These are phyloP conservation scores for Abramis brama DNA, from an alignment of 2,113 vertebrate species.

Conservation along the genomic window DNA sequence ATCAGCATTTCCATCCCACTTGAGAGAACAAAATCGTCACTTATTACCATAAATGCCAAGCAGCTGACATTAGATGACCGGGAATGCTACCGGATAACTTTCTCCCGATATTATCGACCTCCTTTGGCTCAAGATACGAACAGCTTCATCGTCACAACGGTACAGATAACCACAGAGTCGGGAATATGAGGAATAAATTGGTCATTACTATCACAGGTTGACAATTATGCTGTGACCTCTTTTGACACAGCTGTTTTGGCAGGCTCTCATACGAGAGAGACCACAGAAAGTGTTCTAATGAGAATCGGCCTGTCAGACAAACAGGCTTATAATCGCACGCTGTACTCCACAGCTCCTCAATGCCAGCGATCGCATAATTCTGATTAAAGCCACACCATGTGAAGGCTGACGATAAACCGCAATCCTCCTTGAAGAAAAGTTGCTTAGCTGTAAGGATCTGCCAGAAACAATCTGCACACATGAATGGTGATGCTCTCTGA, in stretches of 20 bases:
- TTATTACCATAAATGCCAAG: too few species aligned
- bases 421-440: slow-evolving; percentile 12
- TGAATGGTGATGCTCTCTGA: slow-evolving; percentile 22
- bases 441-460: slow-evolving; percentile 21
- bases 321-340: slow-evolving; percentile 58
- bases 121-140: slow-evolving; percentile 48
- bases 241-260: slow-evolving; percentile 51
- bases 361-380: slow-evolving; percentile 50
- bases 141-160: slow-evolving; percentile 46
- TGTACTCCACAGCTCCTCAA: slow-evolving; percentile 46
- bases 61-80: background rate
- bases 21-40: too few species aligned
- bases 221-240: slow-evolving; percentile 58
- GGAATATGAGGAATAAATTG: slow-evolving; percentile 48
- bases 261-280: slow-evolving; percentile 46
- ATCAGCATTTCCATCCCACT: too few species aligned
- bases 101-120: background rate
- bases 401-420: slow-evolving; percentile 25
- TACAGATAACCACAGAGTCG: slow-evolving; percentile 12
- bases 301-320: slow-evolving; percentile 57
- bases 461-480: slow-evolving; percentile 34
- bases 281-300: slow-evolving; percentile 55
- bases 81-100: background rate
- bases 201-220: slow-evolving; percentile 57
- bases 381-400: slow-evolving; percentile 35